Conservation (phyloP, 2,113 vertebrate genomes). For the Calonectris borealis region DNA sequence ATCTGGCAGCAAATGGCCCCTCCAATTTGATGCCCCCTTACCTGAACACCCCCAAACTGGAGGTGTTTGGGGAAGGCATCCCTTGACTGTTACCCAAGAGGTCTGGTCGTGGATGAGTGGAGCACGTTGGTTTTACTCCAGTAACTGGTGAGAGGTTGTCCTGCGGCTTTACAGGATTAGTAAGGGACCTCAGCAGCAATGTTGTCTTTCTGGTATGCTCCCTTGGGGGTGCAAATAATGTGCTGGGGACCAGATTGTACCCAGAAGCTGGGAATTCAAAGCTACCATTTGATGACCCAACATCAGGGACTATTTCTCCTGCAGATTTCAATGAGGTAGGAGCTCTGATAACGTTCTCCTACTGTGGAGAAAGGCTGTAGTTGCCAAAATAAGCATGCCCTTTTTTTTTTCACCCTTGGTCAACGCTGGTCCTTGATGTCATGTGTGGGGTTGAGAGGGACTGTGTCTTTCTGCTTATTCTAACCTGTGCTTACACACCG, state of each 20-base stretch:
- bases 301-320: neutral
- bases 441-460: neutral
- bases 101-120: neutral
- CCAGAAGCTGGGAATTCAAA: neutral
- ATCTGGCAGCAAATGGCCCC: neutral
- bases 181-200: neutral
- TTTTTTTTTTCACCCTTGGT: neutral
- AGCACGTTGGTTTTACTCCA: neutral
- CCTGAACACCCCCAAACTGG: neutral
- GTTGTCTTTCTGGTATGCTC: neutral
- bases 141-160: neutral
- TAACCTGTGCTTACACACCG: neutral
- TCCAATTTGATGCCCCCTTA: neutral
- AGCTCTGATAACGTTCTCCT: neutral
- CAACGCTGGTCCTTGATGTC: fast-evolving
- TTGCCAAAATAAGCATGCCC: neutral
- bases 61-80: neutral
- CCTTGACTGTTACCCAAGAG: neutral
- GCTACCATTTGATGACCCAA: neutral
- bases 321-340: neutral
- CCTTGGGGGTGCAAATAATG: neutral
- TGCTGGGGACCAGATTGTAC: fast-evolving
- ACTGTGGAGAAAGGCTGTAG: neutral
- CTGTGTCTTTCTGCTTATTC: neutral
- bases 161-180: neutral